Percentiles rank a stretch among this genome's conserved stretches.
These are phyloP conservation scores for Physella acuta DNA, from an alignment of 1,140 invertebrate genomes.

Conservation along the genomic window DNA sequence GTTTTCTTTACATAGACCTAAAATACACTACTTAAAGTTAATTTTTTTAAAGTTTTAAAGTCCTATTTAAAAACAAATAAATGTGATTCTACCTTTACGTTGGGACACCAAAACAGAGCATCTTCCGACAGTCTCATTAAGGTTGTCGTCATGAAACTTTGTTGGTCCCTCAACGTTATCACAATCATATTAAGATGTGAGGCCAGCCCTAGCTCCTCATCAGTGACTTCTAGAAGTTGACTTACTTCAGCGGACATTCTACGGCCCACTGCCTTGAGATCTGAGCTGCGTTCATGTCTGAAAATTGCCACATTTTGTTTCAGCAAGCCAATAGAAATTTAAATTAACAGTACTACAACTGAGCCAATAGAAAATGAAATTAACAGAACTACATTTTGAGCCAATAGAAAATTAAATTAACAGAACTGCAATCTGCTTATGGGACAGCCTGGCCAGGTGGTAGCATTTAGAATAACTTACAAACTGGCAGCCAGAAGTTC, in stretches of 20 bases:
- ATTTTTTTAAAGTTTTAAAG: too few species aligned
- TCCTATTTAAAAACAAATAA: too few species aligned
- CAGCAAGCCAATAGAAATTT: too few species aligned
- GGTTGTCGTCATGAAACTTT: constrained; percentile 38
- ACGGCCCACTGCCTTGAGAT: constrained; percentile 35
- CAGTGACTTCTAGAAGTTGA: constrained; percentile 32
- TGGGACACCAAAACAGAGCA: constrained; percentile 33
- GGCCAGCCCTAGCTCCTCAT: constrained; percentile 32
- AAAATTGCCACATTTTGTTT: too few species aligned
- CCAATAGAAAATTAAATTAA: too few species aligned
- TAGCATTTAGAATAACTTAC: constrained; percentile 31
- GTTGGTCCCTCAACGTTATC: constrained; percentile 35
- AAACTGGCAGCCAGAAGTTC: constrained; percentile 38
- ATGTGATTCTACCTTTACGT: constrained; percentile 27
- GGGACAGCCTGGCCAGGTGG: too few species aligned
- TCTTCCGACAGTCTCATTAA: constrained; percentile 41
- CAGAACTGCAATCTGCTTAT: not conserved
- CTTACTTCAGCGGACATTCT: constrained; percentile 32
- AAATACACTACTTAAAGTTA: too few species aligned
- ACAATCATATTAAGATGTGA: constrained; percentile 36
- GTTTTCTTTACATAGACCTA: too few species aligned
- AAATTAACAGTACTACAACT: too few species aligned
- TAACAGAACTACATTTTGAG: not conserved
- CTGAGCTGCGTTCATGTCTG: constrained; percentile 42
- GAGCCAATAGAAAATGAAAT: too few species aligned